phyloP scores from a whole-genome alignment of 2,113 vertebrate genomes.

The Tympanuchus pallidicinctus region DNA sequence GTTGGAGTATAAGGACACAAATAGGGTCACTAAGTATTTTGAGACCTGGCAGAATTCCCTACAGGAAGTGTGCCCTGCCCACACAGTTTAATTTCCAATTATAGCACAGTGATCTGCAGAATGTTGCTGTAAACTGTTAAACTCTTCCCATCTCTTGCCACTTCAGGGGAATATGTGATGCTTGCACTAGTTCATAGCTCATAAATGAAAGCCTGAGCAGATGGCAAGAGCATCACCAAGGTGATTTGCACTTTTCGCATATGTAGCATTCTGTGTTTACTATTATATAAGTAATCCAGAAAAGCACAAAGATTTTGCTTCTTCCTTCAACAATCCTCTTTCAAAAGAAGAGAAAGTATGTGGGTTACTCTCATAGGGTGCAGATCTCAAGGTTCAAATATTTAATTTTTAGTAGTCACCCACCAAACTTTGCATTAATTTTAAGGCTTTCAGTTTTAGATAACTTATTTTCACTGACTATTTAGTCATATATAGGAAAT shows the following conservation, averaged over 20 bases:
- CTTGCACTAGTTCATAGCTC: background rate
- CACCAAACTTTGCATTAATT: background rate
- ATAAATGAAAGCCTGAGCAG: background rate
- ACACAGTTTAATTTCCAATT: background rate
- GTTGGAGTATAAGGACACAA: background rate
- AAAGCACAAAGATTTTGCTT: background rate
- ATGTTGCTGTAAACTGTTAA: background rate
- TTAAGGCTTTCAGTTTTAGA: background rate
- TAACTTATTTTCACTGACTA: background rate
- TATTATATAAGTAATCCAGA: background rate
- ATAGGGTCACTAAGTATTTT: background rate
- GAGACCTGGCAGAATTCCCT: background rate
- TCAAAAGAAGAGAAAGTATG: background rate
- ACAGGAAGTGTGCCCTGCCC: background rate
- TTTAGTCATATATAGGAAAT: background rate
- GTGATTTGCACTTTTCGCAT: background rate
- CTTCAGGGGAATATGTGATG: background rate
- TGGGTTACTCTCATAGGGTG: background rate
- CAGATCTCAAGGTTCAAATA: background rate
- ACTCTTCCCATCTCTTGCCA: background rate
- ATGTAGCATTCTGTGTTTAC: background rate
- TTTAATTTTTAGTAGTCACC: background rate
- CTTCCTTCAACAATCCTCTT: background rate
- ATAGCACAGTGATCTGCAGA: background rate
- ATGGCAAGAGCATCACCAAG: constrained; percentile 33